Percentiles rank a stretch among this genome's conserved stretches.
These are phyloP conservation scores for Riptortus pedestris DNA, from an alignment of 1,140 invertebrate species.

Conservation along the genomic window DNA sequence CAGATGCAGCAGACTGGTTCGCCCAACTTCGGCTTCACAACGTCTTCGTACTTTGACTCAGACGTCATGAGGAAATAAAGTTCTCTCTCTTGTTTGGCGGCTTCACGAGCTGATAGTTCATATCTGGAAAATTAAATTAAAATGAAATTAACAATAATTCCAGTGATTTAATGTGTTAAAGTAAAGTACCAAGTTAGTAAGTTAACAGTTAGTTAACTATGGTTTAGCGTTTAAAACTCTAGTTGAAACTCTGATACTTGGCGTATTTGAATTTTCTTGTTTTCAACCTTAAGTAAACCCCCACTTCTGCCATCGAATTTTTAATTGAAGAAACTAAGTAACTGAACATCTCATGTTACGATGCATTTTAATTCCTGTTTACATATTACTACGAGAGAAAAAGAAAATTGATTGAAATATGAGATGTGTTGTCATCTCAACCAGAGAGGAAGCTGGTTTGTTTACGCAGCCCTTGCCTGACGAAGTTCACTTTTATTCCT, in stretches of 20 bases:
- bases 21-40: not conserved
- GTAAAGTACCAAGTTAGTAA: not conserved
- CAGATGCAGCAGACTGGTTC: slow-evolving; percentile 14
- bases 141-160: not conserved
- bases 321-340: too few species aligned
- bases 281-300: not conserved
- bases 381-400: too few species aligned
- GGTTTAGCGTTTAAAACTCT: too few species aligned
- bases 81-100: not conserved
- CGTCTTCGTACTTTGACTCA: not conserved
- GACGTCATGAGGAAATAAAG: not conserved
- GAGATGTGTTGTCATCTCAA: too few species aligned
- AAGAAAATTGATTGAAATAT: too few species aligned
- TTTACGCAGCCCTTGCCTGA: too few species aligned
- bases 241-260: not conserved
- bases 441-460: too few species aligned
- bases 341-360: too few species aligned
- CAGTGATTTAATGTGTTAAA: not conserved
- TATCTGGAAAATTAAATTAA: not conserved
- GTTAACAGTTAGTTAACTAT: too few species aligned
- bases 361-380: too few species aligned
- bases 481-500: too few species aligned
- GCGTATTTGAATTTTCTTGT: not conserved
- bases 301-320: not conserved
- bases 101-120: not conserved